These are phyloP conservation scores for Drosophila lini DNA, from an alignment of 1,140 invertebrate genomes.

Conservation along the genomic window DNA sequence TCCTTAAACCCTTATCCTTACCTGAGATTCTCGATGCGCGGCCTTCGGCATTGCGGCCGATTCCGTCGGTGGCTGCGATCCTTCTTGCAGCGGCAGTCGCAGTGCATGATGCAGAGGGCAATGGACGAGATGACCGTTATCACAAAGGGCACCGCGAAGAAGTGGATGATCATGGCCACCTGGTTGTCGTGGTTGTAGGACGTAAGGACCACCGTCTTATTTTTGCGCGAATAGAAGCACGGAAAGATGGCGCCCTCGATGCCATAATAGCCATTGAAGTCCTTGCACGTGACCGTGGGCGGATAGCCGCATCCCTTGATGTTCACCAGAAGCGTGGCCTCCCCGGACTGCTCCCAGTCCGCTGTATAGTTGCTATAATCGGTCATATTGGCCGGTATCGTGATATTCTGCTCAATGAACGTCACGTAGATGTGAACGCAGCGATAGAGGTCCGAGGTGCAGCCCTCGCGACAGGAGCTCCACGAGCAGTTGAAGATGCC, in stretches of 20 bases:
- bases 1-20: conserved; percentile 39
- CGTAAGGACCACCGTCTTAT: conserved; percentile 91
- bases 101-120: conserved; percentile 93
- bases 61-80: conserved; percentile 85
- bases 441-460: conserved; percentile 93
- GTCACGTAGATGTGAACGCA: conserved; percentile 94
- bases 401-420: conserved; percentile 85
- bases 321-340: conserved; percentile 90
- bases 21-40: conserved; percentile 87
- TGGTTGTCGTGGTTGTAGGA: conserved; percentile 92
- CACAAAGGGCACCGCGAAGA: conserved; percentile 92
- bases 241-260: conserved; percentile 91
- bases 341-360: conserved; percentile 85
- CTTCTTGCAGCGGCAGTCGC: conserved; percentile 89
- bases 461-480: conserved; percentile 94
- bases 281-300: conserved; percentile 92
- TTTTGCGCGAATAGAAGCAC: conserved; percentile 93
- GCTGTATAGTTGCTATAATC: conserved; percentile 78
- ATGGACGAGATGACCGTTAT: conserved; percentile 92
- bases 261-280: conserved; percentile 91
- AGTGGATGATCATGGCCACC: conserved; percentile 91
- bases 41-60: conserved; percentile 84
- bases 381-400: conserved; percentile 83
- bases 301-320: conserved; percentile 96
- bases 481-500: conserved; percentile 93